Conservation (phyloP, 1,140 invertebrate species). For the Drosophila triauraria region DNA sequence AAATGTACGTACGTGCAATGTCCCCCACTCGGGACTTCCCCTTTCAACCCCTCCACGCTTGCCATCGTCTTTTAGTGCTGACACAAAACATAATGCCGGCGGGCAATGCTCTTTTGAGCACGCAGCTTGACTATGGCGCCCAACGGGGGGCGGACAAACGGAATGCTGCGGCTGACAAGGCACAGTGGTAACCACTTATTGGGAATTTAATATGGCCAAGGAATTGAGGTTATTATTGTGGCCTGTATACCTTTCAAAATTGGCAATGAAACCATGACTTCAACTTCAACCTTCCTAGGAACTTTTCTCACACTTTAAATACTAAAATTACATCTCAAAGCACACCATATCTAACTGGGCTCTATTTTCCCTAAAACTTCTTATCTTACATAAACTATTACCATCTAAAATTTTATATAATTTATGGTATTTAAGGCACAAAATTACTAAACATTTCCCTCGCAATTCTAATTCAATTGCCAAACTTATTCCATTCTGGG, state of each 20-base stretch:
- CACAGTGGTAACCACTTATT: constrained; percentile 36
- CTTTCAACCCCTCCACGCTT: not conserved
- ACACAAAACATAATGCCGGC: constrained; percentile 82
- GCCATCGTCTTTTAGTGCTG: constrained; percentile 57
- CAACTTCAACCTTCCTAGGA: no score
- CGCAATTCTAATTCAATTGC: not conserved
- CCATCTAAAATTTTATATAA: not conserved
- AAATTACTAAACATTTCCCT: not conserved
- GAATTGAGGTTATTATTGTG: not conserved
- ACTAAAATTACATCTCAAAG: not conserved
- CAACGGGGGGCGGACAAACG: constrained; percentile 29
- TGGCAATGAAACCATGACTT: no score
- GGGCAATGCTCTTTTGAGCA: constrained; percentile 83
- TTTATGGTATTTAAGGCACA: not conserved
- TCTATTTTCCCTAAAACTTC: no score
- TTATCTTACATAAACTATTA: not conserved
- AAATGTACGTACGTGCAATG: constrained; percentile 68
- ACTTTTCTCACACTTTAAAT: not conserved
- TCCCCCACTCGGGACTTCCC: constrained; percentile 20
- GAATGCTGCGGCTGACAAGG: constrained; percentile 35
- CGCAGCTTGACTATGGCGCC: constrained; percentile 55
- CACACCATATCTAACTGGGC: not conserved
- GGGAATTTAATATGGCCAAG: not conserved
- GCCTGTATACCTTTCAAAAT: not conserved
- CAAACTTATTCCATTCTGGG: constrained; percentile 8